Evolutionary conservation across 2,113 vertebrate species (phyloP).

Genomic region (Oryzias curvinotus): DNA sequence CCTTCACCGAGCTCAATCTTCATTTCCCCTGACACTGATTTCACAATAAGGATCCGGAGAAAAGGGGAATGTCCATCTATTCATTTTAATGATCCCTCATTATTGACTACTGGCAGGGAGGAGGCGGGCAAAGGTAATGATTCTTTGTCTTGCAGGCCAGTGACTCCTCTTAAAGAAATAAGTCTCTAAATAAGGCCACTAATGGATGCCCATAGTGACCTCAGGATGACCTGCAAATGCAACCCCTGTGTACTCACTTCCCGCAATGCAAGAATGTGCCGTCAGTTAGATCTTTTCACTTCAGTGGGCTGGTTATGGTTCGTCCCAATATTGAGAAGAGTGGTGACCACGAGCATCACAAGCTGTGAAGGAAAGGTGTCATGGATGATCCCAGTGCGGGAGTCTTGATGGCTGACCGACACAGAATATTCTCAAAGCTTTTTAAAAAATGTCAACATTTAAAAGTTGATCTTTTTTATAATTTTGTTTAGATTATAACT

Average conservation of each 20-base stretch:
- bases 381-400: too few species aligned
- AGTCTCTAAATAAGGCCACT: conserved; percentile 79
- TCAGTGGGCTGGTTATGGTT: conserved; percentile 27
- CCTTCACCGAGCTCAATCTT: conserved; percentile 76
- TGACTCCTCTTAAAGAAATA: conserved; percentile 79
- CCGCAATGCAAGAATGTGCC: conserved; percentile 41
- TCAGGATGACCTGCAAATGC: conserved; percentile 62
- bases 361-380: background rate
- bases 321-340: background rate
- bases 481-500: too few species aligned
- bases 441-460: too few species aligned
- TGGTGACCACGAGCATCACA: conserved; percentile 3
- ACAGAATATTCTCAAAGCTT: too few species aligned
- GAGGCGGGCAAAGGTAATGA: conserved; percentile 78
- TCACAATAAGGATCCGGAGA: conserved; percentile 81
- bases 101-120: conserved; percentile 81
- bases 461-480: too few species aligned
- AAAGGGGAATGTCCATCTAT: conserved; percentile 82
- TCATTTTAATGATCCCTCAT: conserved; percentile 83
- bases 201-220: conserved; percentile 77
- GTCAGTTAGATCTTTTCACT: conserved; percentile 17
- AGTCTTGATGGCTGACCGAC: too few species aligned
- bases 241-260: conserved; percentile 59
- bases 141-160: conserved; percentile 77
- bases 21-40: conserved; percentile 82